Conservation (phyloP, 2,113 vertebrate genomes). For the Entelurus aequoreus region DNA sequence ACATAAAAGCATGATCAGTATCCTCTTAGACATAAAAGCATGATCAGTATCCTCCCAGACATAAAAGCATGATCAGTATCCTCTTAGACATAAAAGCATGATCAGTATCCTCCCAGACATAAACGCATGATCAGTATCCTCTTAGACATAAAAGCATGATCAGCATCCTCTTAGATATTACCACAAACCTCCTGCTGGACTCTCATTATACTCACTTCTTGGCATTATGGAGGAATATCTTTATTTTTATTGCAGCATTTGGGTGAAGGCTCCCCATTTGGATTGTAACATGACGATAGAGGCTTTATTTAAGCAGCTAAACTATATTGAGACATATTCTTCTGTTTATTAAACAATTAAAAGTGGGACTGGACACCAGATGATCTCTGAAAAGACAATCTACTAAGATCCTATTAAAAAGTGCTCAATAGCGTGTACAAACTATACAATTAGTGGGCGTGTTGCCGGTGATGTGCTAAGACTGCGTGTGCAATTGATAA, state of each 20-base stretch:
- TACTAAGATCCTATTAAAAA: too few relatives aligned
- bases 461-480: too few relatives aligned
- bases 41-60: neutral
- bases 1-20: too few relatives aligned
- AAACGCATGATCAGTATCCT: neutral
- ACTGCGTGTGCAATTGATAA: too few relatives aligned
- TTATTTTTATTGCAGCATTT: conserved; percentile 22
- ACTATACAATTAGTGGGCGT: too few relatives aligned
- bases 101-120: neutral
- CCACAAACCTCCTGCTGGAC: neutral
- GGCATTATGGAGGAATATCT: conserved; percentile 16
- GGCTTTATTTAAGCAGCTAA: neutral
- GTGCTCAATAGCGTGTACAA: too few relatives aligned
- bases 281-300: conserved; percentile 2
- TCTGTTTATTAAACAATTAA: neutral
- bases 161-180: neutral
- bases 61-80: neutral
- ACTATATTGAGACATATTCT: neutral
- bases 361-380: too few relatives aligned
- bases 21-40: too few relatives aligned
- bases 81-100: too few relatives aligned
- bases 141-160: neutral
- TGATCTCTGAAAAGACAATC: too few relatives aligned
- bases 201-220: conserved; percentile 28
- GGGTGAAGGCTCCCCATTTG: conserved; percentile 9